Evolutionary conservation across 92 coral and sea anemone genomes (phyloP), one percentile per base, ranked within the genome.

Genomic region (Ricordea florida): DNA sequence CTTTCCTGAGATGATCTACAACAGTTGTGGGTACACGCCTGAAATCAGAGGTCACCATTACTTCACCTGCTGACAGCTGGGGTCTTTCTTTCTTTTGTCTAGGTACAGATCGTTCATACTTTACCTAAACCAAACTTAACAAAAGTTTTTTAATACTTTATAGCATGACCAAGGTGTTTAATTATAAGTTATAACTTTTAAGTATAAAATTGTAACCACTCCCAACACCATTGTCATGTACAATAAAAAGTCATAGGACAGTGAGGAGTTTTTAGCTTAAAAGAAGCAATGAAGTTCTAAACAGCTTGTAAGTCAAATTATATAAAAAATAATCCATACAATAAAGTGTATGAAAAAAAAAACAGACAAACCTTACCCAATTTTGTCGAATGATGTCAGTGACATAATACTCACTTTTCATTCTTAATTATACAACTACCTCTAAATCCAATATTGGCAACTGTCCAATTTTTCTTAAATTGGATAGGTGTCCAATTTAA

Each of bases 1-100:
- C 68, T 56, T 57, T 48, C 32, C 66, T 49, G 10, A 14, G 21
- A 32, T 20, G 41, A 10, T 55, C 53, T 18, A 25, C 26, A 33
- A 70, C 10, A 24, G 38, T 70, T 46, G 67, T 70, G 32, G 72
- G 22, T 3, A 56, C 69, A 29, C 71, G 73, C 1, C 73, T 49
- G 2, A 66, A 66, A 42, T 66, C 66, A 46, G 53, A 49, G 57
- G 57, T 49, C 0, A 49, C 57, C 57, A 21, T 21, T 2, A 49
- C 57, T 49, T 49, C 57, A 49, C 57, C 57, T 49, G 29, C 57
- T 49, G 57, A 49, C 32, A 49, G 31, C 57, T 49, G 31, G 57
- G 57, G 57, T 49, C 59, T 52, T 25, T 52, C 59, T 52, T 52
- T 0, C 33, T 52, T 52, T 22, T 36, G 32, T 52, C 59, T 52